Conservation (phyloP, 2,113 vertebrate genomes). For the human region DNA sequence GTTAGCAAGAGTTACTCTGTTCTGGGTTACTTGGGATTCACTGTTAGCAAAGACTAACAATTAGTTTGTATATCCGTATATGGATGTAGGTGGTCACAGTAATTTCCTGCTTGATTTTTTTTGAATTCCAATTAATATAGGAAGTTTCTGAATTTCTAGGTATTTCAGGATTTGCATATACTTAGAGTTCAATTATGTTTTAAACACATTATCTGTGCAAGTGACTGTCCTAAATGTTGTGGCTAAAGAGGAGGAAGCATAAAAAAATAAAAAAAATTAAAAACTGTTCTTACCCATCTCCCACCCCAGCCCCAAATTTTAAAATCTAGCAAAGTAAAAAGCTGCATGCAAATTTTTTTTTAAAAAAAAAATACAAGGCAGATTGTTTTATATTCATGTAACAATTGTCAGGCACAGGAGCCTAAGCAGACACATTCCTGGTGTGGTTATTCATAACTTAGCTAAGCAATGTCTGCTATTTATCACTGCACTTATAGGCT, state of each 20-base stretch:
- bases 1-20: background rate
- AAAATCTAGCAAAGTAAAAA: background rate
- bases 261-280: background rate
- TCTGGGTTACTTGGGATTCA: background rate
- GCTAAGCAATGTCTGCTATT: fast-evolving
- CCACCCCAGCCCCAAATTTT: background rate
- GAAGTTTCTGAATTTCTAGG: slow-evolving; percentile 9
- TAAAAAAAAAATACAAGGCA: background rate
- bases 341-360: background rate
- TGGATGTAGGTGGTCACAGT: background rate
- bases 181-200: background rate
- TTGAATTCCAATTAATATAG: background rate
- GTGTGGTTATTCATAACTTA: background rate
- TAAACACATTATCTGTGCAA: background rate
- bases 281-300: background rate
- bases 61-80: background rate
- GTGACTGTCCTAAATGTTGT: background rate
- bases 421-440: too few species aligned
- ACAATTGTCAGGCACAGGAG: background rate
- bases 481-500: background rate
- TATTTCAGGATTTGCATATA: background rate
- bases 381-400: background rate
- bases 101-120: background rate
- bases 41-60: background rate
- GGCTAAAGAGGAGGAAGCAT: background rate